Evolutionary conservation across 1,140 invertebrate genomes (phyloP).

Genomic region (Pogonomyrmex barbatus): DNA sequence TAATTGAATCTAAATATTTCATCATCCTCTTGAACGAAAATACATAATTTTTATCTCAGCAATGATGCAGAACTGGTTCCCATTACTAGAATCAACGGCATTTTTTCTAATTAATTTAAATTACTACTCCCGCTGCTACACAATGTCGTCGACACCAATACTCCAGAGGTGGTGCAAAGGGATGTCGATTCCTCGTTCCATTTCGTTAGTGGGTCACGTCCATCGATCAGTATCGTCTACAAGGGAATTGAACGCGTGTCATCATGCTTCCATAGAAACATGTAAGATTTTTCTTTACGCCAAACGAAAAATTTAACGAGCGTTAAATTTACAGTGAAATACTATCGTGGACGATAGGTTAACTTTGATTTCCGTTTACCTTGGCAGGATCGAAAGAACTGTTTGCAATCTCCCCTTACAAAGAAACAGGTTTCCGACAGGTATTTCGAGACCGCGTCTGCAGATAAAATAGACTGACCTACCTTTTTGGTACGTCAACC

Average conservation of each 20-base stretch:
- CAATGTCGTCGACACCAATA: background rate
- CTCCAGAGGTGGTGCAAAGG: conserved; percentile 7
- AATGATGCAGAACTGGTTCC: background rate
- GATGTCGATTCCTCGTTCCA: conserved; percentile 55
- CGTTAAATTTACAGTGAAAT: background rate
- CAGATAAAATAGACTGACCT: conserved; percentile 11
- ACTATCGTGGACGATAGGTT: background rate
- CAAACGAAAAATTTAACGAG: background rate
- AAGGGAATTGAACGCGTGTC: conserved; percentile 33
- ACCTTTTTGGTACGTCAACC: conserved; percentile 9
- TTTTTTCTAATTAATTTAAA: conserved; percentile 24
- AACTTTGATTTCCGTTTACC: background rate
- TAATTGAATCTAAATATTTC: background rate
- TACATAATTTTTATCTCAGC: background rate
- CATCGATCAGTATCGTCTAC: conserved; percentile 55
- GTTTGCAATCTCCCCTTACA: background rate
- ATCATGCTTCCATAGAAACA: conserved; percentile 4
- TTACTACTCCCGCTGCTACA: background rate
- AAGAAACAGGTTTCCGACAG: conserved; percentile 8
- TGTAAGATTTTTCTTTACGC: background rate
- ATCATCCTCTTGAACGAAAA: background rate
- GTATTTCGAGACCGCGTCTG: background rate
- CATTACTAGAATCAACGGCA: background rate
- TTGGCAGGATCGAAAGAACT: background rate
- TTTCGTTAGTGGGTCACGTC: conserved; percentile 59